These are phyloP conservation scores for Pollimyrus isidori DNA, from an alignment of 2,113 vertebrate genomes.

Conservation along the genomic window DNA sequence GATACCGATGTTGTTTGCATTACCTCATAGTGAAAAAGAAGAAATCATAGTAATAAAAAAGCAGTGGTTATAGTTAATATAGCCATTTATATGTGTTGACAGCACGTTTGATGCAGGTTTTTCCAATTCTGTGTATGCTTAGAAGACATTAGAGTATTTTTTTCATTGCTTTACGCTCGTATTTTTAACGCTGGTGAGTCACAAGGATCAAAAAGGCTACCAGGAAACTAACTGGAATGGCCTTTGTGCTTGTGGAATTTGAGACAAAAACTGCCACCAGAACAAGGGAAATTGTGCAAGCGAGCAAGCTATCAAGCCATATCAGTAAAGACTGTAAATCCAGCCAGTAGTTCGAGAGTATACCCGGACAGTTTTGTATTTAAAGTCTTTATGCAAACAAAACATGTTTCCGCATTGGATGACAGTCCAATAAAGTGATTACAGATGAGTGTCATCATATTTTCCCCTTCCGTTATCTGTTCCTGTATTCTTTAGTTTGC, in stretches of 20 bases:
- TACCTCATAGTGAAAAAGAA: background rate
- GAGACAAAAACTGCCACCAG: slow-evolving; percentile 15
- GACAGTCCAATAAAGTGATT: background rate
- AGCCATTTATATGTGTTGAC: background rate
- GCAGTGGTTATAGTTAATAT: background rate
- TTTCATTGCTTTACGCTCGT: background rate
- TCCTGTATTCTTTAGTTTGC: background rate
- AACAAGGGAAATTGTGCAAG: slow-evolving; percentile 7
- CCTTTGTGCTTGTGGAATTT: slow-evolving; percentile 12
- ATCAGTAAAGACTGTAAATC: background rate
- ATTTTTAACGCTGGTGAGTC: background rate
- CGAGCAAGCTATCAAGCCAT: background rate
- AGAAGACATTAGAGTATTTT: background rate
- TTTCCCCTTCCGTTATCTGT: background rate
- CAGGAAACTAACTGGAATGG: background rate
- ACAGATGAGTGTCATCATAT: background rate
- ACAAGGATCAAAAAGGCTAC: background rate
- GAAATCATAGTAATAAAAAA: background rate
- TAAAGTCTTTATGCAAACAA: background rate
- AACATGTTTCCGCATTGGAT: background rate
- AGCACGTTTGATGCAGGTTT: background rate
- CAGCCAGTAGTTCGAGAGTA: background rate
- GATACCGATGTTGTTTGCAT: background rate
- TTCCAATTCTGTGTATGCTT: background rate
- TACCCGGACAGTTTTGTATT: background rate